phyloP scores from a whole-genome alignment of 1,140 invertebrate genomes.

The Colletes gigas region DNA sequence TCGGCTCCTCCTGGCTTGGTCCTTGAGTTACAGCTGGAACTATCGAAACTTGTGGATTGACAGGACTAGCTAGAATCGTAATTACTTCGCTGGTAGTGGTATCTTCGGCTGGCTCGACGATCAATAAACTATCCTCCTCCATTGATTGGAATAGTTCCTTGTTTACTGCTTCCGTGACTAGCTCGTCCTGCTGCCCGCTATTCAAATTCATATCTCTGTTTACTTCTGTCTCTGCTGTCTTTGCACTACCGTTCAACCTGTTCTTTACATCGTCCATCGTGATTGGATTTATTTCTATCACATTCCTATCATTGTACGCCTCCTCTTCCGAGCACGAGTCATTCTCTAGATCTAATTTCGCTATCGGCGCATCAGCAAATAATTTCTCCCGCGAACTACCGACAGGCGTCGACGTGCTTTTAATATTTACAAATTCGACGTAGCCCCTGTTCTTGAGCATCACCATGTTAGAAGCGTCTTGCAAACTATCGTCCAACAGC shows the following conservation, averaged over 20 bases:
- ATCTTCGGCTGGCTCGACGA: constrained; percentile 79
- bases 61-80: constrained; percentile 82
- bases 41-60: constrained; percentile 75
- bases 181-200: neutral
- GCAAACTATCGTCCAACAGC: constrained; percentile 82
- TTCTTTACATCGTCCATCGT: constrained; percentile 75
- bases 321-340: constrained; percentile 74
- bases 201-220: neutral
- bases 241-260: constrained; percentile 52
- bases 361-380: constrained; percentile 72
- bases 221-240: constrained; percentile 20
- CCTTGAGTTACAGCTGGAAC: constrained; percentile 37
- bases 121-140: constrained; percentile 84
- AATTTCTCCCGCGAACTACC: constrained; percentile 6
- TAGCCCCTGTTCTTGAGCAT: constrained; percentile 85
- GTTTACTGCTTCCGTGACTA: constrained; percentile 67
- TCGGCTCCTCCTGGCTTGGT: constrained; percentile 37
- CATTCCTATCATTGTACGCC: constrained; percentile 64
- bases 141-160: constrained; percentile 75
- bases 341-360: constrained; percentile 72
- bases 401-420: neutral
- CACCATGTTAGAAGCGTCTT: constrained; percentile 80
- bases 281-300: constrained; percentile 76
- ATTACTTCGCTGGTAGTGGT: constrained; percentile 83
- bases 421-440: constrained; percentile 85